Conservation (phyloP, 1,140 invertebrate genomes). For the Brachionus rotundiformis region DNA sequence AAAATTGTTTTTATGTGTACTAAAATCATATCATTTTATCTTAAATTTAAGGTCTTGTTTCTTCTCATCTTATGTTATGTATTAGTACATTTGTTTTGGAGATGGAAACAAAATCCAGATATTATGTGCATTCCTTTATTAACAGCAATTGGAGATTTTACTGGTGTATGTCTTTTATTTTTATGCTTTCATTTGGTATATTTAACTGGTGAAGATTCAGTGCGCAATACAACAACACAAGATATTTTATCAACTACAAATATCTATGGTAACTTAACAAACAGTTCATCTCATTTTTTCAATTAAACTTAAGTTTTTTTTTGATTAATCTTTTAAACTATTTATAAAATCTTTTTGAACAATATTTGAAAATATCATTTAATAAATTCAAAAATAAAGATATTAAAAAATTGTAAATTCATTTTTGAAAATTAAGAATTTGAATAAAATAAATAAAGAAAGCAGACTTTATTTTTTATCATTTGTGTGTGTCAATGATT, state of each 20-base stretch:
- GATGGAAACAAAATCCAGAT: constrained; percentile 81
- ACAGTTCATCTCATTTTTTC: not conserved
- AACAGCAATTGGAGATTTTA: constrained; percentile 86
- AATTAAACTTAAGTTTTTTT: too few species aligned
- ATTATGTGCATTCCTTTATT: constrained; percentile 92
- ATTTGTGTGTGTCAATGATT: too few species aligned
- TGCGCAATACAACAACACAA: not conserved
- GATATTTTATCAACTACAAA: not conserved
- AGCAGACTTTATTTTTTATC: too few species aligned
- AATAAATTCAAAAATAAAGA: too few species aligned
- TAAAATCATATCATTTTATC: too few species aligned
- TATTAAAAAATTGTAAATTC: too few species aligned
- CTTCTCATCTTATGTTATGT: constrained; percentile 72
- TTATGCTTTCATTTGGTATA: constrained; percentile 32
- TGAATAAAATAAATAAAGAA: too few species aligned
- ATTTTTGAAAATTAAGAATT: too few species aligned
- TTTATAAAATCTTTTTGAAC: too few species aligned
- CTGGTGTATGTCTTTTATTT: constrained; percentile 71
- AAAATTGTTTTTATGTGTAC: too few species aligned
- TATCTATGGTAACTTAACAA: not conserved
- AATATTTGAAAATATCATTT: too few species aligned
- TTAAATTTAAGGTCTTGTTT: constrained; percentile 67
- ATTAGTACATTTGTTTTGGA: constrained; percentile 84
- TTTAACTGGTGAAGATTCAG: not conserved
- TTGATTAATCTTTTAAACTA: too few species aligned